Evolutionary conservation across 2,113 vertebrate genomes (phyloP).

Genomic region (Speoplatyrhinus poulsoni): DNA sequence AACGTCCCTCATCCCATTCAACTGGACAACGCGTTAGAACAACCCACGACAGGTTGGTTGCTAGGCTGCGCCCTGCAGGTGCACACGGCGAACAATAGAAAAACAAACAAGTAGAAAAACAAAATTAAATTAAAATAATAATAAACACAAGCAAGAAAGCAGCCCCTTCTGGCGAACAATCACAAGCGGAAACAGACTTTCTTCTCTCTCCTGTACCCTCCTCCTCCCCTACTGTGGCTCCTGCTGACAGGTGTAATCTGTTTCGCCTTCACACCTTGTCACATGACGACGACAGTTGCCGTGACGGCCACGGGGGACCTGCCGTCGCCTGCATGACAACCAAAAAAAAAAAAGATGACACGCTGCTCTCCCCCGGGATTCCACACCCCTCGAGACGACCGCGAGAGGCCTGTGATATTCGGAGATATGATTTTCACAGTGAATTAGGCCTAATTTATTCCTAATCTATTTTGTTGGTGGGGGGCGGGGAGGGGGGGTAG

Average conservation of each 20-base stretch:
- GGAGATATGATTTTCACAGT: slow-evolving; percentile 49
- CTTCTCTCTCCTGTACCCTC: slow-evolving; percentile 37
- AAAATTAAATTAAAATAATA: slow-evolving; percentile 42
- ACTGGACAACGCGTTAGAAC: slow-evolving; percentile 66
- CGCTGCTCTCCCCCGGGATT: slow-evolving; percentile 32
- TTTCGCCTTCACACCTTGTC: slow-evolving; percentile 68
- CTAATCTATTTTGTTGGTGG: not conserved
- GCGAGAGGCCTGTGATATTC: slow-evolving; percentile 28
- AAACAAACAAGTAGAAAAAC: not conserved
- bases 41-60: slow-evolving; percentile 55
- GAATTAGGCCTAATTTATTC: slow-evolving; percentile 54
- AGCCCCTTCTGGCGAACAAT: slow-evolving; percentile 50
- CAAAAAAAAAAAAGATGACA: slow-evolving; percentile 18
- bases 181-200: slow-evolving; percentile 52
- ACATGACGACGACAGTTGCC: slow-evolving; percentile 41
- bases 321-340: slow-evolving; percentile 44
- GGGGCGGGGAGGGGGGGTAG: too few relatives aligned
- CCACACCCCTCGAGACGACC: slow-evolving; percentile 17
- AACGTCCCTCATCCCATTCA: slow-evolving; percentile 66
- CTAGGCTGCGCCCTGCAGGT: slow-evolving; percentile 36
- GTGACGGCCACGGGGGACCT: slow-evolving; percentile 44
- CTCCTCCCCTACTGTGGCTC: slow-evolving; percentile 44
- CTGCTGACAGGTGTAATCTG: slow-evolving; percentile 73
- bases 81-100: not conserved
- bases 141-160: slow-evolving; percentile 12